Percentiles rank a stretch among this genome's conserved stretches.
Evolutionary conservation across 2,888 invertebrate species (phyloP).

Genomic region (Sycophila texana): DNA sequence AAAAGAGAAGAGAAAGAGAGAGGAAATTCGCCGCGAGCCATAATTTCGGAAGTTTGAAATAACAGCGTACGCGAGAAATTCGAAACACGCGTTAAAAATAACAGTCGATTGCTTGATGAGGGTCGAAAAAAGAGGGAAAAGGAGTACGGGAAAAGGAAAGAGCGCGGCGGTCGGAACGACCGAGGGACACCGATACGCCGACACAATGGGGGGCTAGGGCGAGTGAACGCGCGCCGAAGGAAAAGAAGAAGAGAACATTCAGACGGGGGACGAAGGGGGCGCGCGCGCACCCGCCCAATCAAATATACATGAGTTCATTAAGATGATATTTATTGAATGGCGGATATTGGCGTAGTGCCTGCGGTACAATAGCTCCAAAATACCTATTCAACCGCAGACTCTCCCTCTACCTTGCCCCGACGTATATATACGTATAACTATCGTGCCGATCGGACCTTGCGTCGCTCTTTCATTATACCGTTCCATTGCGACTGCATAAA

Average conservation of each 20-base stretch:
- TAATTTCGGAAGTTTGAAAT: slow-evolving; percentile 24
- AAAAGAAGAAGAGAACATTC: slow-evolving; percentile 47
- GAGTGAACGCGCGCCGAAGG: slow-evolving; percentile 33
- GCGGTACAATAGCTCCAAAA: slow-evolving; percentile 67
- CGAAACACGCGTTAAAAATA: slow-evolving; percentile 51
- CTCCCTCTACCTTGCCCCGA: not conserved
- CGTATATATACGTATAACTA: slow-evolving; percentile 18
- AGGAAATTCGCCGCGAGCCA: not conserved
- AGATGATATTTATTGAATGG: slow-evolving; percentile 70
- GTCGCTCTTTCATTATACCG: slow-evolving; percentile 36
- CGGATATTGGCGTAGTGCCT: slow-evolving; percentile 68
- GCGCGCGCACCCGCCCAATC: slow-evolving; percentile 61
- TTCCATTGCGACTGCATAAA: slow-evolving; percentile 26
- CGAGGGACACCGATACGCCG: slow-evolving; percentile 31
- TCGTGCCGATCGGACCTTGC: slow-evolving; percentile 17
- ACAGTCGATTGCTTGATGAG: slow-evolving; percentile 46
- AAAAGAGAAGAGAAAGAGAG: not conserved
- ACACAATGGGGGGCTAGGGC: slow-evolving; percentile 5
- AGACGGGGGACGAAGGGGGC: slow-evolving; percentile 37
- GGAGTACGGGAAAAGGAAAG: slow-evolving; percentile 30
- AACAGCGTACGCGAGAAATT: slow-evolving; percentile 26
- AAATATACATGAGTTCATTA: slow-evolving; percentile 71
- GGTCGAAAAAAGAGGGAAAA: slow-evolving; percentile 24
- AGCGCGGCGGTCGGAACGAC: slow-evolving; percentile 23
- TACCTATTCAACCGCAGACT: slow-evolving; percentile 64